Conservation (phyloP, 2,888 invertebrate genomes). For the Isoperla grammatica region DNA sequence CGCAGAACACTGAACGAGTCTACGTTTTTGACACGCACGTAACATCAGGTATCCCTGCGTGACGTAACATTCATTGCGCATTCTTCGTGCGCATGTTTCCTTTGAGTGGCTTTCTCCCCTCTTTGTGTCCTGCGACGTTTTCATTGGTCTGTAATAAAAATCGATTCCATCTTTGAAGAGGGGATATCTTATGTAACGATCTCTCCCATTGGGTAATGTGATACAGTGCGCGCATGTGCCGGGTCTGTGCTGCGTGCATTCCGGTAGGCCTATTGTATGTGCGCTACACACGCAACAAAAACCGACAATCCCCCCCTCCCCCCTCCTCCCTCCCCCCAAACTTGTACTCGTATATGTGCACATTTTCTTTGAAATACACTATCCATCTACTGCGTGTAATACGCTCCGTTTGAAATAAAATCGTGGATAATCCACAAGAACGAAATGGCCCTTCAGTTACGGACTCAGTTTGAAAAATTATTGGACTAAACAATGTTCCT, state of each 20-base stretch:
- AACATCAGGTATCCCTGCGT: no score
- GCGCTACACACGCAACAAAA: no score
- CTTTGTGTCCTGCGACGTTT: neutral
- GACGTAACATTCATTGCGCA: neutral
- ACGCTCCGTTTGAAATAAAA: no score
- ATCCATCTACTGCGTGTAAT: no score
- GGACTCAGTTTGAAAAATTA: no score
- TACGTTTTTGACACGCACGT: no score
- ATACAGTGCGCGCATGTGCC: neutral
- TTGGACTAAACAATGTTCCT: no score
- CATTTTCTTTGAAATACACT: neutral
- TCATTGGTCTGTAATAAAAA: neutral
- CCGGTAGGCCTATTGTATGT: neutral
- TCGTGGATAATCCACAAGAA: no score
- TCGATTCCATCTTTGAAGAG: neutral
- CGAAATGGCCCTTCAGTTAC: no score
- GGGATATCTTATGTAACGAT: neutral
- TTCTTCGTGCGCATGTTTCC: neutral
- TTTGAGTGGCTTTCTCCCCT: slow-evolving; percentile 1
- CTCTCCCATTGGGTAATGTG: neutral
- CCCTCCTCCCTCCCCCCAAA: no score
- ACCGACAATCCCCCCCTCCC: no score
- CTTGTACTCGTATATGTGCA: neutral
- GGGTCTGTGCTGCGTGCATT: neutral
- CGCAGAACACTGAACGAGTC: no score